Evolutionary conservation across 2,797 vertebrate genomes (phyloP), one percentile per base, ranked within the genome.

Genomic region (Momotus momota): DNA sequence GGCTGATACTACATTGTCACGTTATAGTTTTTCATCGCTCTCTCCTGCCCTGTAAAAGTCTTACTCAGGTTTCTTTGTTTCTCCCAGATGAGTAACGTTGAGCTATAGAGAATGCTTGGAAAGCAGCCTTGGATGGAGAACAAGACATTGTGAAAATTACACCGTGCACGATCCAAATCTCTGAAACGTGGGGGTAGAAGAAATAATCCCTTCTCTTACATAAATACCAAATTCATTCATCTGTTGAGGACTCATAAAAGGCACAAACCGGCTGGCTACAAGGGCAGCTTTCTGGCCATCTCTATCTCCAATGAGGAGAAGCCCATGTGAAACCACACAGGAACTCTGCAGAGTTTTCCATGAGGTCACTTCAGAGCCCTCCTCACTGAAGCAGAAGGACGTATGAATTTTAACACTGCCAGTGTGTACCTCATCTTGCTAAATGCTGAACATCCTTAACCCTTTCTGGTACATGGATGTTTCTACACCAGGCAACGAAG

Each of bases 51-150:
- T 87, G 65, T 58, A 92, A 94, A 96, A 89, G 54, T 52, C 90
- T 95, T 81, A 70, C 91, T 96, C 72, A 49, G 73, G 85, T 97
- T 97, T 94, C 85, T 86, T 89, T 74, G 64, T 71, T 93, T 89
- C 81, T 94, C 93, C 95, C 93, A 55, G 45, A 64, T 86, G 96
- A 94, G 91, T 83, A 94, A 55, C 73, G 54, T 49, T 65, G 85
- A 79, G 55, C 93, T 82, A 22, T 62, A 85, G 54, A 81, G 79
- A 86, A 66, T 51, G 81, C 84, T 90, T 93, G 95, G 95, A 96
- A 80, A 94, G 82, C 91, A 88, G 60, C 81, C 96, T 62, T 91
- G 96, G 95, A 94, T 82, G 33, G 41, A 92, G 86, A 95, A 92
- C 7, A 15, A 97, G 91, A 88, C 91, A 88, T 77, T 14, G 2